Percentiles rank a stretch among this genome's conserved stretches.
Conservation (phyloP, 2,888 invertebrate genomes). For the Mimachlamys varia region DNA sequence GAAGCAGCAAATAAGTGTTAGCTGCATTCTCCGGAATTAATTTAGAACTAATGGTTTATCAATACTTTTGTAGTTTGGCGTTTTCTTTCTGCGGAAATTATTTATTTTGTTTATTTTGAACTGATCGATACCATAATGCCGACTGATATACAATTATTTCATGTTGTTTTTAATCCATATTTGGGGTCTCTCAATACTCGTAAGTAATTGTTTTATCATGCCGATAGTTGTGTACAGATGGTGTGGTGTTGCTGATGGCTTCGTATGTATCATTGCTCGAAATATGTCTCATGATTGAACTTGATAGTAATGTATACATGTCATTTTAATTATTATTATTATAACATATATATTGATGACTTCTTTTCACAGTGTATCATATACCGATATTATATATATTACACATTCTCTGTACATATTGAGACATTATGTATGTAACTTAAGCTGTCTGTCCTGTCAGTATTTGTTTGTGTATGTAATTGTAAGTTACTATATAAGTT, state of each 20-base stretch:
- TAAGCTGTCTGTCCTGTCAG: not conserved
- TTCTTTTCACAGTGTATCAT: not conserved
- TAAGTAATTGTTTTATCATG: not conserved
- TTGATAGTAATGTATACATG: not conserved
- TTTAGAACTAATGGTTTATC: too few species aligned
- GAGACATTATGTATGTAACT: not conserved
- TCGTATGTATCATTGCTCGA: not conserved
- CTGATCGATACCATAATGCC: too few species aligned
- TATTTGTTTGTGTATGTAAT: not conserved
- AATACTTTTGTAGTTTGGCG: too few species aligned
- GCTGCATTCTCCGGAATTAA: too few species aligned
- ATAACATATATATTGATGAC: slow-evolving; percentile 4
- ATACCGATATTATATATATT: not conserved
- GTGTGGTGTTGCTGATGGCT: not conserved
- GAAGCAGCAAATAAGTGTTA: too few species aligned
- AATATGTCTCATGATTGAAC: not conserved
- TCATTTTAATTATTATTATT: not conserved
- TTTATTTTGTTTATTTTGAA: too few species aligned
- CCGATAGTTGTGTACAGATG: not conserved
- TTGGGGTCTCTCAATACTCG: not conserved
- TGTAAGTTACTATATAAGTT: not conserved
- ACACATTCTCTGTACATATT: not conserved
- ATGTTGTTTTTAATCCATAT: not conserved
- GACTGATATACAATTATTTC: too few species aligned
- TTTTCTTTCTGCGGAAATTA: too few species aligned